These are phyloP conservation scores for Xylocopa sonorina DNA, from an alignment of 1,140 invertebrate species.

Conservation along the genomic window DNA sequence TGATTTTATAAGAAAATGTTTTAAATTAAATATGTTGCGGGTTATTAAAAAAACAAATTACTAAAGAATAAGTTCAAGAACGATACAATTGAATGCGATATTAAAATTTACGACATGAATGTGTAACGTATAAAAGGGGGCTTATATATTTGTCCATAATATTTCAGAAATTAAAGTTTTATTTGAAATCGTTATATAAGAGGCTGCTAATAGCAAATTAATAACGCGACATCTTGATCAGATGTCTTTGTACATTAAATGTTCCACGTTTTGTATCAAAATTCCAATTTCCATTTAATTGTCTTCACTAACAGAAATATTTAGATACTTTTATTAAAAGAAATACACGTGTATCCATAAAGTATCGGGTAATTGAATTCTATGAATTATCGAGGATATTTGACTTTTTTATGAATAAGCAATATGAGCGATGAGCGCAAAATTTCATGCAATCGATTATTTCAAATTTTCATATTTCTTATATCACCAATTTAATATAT, in stretches of 20 bases:
- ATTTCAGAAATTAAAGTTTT: conserved; percentile 2
- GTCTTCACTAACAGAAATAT: background rate
- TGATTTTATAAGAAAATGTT: too few relatives aligned
- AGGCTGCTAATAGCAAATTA: background rate
- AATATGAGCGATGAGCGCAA: conserved; percentile 8
- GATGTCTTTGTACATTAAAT: background rate
- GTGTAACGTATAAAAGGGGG: conserved; percentile 2
- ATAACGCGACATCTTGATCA: background rate
- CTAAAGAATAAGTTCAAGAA: background rate
- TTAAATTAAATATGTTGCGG: too few relatives aligned
- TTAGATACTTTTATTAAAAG: background rate
- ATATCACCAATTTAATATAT: conserved; percentile 10
- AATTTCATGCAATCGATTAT: background rate
- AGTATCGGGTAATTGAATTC: background rate
- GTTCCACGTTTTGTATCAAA: background rate
- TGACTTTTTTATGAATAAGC: background rate
- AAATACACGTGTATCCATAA: conserved; percentile 6
- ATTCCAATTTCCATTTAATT: conserved; percentile 12
- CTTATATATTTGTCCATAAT: background rate
- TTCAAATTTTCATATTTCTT: conserved; percentile 14
- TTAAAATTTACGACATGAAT: conserved; percentile 16
- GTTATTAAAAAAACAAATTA: too few relatives aligned
- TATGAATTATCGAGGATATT: background rate
- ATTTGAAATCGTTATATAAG: background rate
- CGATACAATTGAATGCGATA: conserved; percentile 32